Base-by-base conservation (phyloP, 1,140 invertebrate genomes). In the Diorhabda carinulata region DNA sequence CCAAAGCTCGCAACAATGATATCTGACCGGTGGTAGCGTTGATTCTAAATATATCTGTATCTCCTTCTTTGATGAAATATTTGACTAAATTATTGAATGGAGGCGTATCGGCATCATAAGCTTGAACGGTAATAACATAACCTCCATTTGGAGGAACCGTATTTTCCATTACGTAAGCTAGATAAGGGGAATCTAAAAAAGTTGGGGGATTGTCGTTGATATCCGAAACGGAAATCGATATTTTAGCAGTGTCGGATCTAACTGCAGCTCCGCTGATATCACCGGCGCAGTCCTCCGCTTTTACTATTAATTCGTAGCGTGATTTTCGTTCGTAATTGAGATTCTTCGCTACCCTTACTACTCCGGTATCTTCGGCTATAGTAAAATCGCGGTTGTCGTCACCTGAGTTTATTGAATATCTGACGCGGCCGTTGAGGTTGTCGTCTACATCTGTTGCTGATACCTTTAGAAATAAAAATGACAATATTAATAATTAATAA, bases 131-230 rank as follows among this genome's bases (percentile, higher is more conserved):
- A 57, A 91, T 87, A 59, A 96, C 88, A 78, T 91, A 92, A 59
- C 91, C 90, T 45, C 85, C 87, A 72, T 89, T 88, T 1, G 91
- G 90, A 40, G 91, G 90, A 44, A 94, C 86, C 68, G 91, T 87
- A 78, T 96, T 95, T 83, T 98, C 96, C 87, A 94, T 91, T n/a
- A 98, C 92, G 77, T 94, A 91, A 0, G 94, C 93, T 67, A 94
- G 80, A 79, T 98, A 98, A 0, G 94, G 94, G 0, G 94, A 96
- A 81, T 94, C 91, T 52, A 94, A 81, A 79, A 98, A 98, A 1
- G 92, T 90, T 2, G 96, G 96, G 5, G 93, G 88, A 78, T 96
- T 96, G 83, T 99, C 97, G 82, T 98, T 98, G 73, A 98, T 92
- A 82, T 98, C 96, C 42, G 90, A 87, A 3, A 99, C 88, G 47